Conservation (phyloP, 2,888 invertebrate genomes). For the Candidula unifasciata region DNA sequence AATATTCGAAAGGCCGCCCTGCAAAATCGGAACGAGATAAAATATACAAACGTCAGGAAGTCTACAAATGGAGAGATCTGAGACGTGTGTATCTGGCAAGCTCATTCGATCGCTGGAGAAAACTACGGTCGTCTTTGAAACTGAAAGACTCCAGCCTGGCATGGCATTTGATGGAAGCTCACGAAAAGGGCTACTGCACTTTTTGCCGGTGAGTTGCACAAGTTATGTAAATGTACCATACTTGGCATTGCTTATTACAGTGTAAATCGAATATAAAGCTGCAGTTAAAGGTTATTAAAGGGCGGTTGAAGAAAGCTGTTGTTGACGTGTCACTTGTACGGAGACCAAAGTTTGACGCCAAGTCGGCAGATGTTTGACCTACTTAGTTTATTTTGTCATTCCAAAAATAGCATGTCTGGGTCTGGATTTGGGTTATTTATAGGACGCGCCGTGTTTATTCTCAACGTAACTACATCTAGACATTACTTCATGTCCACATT, state of each 20-base stretch:
- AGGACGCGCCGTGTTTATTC: constrained; percentile 6
- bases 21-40: constrained; percentile 55
- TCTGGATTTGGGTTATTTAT: constrained; percentile 22
- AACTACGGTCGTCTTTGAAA: constrained; percentile 55
- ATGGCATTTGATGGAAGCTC: constrained; percentile 63
- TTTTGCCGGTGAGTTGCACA: constrained; percentile 55
- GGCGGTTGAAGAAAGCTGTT: background rate
- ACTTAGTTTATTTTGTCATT: constrained; percentile 51
- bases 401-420: constrained; percentile 50
- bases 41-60: constrained; percentile 55
- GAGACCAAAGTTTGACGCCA: constrained; percentile 38
- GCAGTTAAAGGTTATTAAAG: background rate
- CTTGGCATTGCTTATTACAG: background rate
- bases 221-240: background rate
- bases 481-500: no score
- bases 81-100: constrained; percentile 56
- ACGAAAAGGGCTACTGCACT: constrained; percentile 56
- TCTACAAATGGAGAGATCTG: constrained; percentile 57
- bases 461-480: no score
- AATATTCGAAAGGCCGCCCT: constrained; percentile 52
- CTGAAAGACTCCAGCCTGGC: constrained; percentile 60
- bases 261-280: background rate
- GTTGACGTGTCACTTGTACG: constrained; percentile 46
- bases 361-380: constrained; percentile 53
- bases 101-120: constrained; percentile 59